A percentile compares a stretch with the other conserved stretches of the same genome.
phyloP scores from a whole-genome alignment of 2,888 invertebrate genomes.

The Carcina quercana region DNA sequence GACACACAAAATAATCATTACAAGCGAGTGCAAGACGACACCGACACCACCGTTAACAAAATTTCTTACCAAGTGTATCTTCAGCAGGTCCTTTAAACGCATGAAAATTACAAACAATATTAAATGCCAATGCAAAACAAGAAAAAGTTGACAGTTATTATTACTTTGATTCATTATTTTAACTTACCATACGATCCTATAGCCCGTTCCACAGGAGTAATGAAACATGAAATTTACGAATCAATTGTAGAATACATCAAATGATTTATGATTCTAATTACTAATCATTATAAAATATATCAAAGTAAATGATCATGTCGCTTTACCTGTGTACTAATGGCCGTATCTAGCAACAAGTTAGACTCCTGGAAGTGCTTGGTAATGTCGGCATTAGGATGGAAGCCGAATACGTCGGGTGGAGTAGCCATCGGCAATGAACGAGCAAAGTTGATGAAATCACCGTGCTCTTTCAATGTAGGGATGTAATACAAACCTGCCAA shows the following conservation, averaged over 20 bases:
- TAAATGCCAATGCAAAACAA: slow-evolving; percentile 6
- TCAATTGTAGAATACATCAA: neutral
- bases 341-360: slow-evolving; percentile 81
- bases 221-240: slow-evolving; percentile 19
- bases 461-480: slow-evolving; percentile 82
- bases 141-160: neutral
- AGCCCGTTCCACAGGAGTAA: slow-evolving; percentile 17
- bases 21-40: no score
- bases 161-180: no score
- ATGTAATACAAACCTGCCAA: slow-evolving; percentile 78
- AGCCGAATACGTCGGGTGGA: slow-evolving; percentile 91
- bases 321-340: slow-evolving; percentile 83
- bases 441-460: slow-evolving; percentile 79
- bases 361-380: slow-evolving; percentile 94
- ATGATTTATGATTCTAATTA: neutral
- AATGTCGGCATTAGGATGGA: slow-evolving; percentile 95
- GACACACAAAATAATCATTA: slow-evolving; percentile 1
- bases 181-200: slow-evolving; percentile 63
- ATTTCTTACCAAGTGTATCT: slow-evolving; percentile 51
- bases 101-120: slow-evolving; percentile 28
- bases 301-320: neutral
- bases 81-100: slow-evolving; percentile 66
- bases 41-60: slow-evolving; percentile 1
- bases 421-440: slow-evolving; percentile 83
- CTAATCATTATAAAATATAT: no score